A percentile compares a stretch with the other conserved stretches of the same genome.
phyloP scores from a whole-genome alignment of 2,888 invertebrate genomes.

The Corbicula japonica region DNA sequence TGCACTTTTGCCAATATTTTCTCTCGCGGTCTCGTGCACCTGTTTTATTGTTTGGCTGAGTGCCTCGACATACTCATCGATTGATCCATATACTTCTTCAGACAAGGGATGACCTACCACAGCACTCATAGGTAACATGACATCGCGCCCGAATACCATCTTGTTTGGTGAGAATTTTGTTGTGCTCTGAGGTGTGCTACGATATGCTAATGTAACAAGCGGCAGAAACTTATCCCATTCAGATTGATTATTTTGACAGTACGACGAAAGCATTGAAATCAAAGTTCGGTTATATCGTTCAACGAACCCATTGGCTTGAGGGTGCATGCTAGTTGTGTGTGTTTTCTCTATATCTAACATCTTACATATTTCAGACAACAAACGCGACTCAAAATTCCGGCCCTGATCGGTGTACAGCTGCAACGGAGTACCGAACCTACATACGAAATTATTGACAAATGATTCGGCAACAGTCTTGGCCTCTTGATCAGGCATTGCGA shows the following conservation, averaged over 20 bases:
- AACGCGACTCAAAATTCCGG: slow-evolving; percentile 27
- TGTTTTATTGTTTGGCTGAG: too few relatives aligned
- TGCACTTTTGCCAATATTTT: neutral
- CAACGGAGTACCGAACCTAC: too few relatives aligned
- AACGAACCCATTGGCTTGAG: slow-evolving; percentile 23
- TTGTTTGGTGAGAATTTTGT: neutral
- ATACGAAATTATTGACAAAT: too few relatives aligned
- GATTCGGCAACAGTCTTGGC: too few relatives aligned
- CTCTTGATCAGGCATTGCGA: too few relatives aligned
- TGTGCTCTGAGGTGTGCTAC: neutral
- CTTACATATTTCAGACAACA: slow-evolving; percentile 37
- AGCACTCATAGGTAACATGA: neutral
- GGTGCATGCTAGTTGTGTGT: slow-evolving; percentile 27
- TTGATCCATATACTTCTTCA: neutral
- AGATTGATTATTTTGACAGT: neutral
- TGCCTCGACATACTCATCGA: neutral
- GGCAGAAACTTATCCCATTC: slow-evolving; percentile 1
- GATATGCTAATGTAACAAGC: neutral
- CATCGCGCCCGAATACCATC: neutral
- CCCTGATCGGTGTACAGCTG: slow-evolving; percentile 55
- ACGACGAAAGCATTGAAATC: neutral
- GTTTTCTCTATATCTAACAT: slow-evolving; percentile 26
- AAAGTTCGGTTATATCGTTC: slow-evolving; percentile 8
- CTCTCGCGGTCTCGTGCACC: neutral
- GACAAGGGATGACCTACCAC: neutral